Evolutionary conservation across 64 coral and sea anemone genomes (phyloP).

Genomic region (Montipora efflorescens): DNA sequence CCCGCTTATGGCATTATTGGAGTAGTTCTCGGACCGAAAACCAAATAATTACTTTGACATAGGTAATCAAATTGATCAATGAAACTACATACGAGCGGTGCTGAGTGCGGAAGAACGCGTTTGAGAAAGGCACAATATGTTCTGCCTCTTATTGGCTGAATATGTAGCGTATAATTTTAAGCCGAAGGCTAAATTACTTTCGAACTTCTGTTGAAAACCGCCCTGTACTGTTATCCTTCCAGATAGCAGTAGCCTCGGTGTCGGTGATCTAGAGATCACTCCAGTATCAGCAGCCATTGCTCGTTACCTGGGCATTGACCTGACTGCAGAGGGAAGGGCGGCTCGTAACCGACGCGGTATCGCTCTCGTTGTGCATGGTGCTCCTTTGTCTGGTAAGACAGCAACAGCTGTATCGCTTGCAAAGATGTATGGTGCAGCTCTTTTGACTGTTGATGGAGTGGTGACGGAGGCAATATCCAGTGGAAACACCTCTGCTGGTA

Average conservation of each 20-base stretch:
- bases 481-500: conserved; percentile 89
- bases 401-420: conserved; percentile 83
- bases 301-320: conserved; percentile 95
- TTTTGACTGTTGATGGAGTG: conserved; percentile 91
- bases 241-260: conserved; percentile 74
- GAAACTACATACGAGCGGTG: too few relatives aligned
- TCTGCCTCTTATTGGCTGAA: too few relatives aligned
- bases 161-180: too few relatives aligned
- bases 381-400: conserved; percentile 94
- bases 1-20: too few relatives aligned
- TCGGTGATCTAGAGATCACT: conserved; percentile 98
- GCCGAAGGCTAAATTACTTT: too few relatives aligned
- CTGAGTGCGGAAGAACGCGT: too few relatives aligned
- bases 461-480: conserved; percentile 87
- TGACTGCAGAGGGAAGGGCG: conserved; percentile 93
- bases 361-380: conserved; percentile 82
- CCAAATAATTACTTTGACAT: too few relatives aligned
- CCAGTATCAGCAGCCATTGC: conserved; percentile 99
- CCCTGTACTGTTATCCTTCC: neutral
- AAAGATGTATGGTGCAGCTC: conserved; percentile 83
- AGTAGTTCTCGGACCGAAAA: too few relatives aligned
- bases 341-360: conserved; percentile 98
- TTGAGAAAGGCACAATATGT: too few relatives aligned
- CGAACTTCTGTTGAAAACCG: too few relatives aligned
- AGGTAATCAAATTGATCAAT: too few relatives aligned